Conservation (phyloP, 2,888 invertebrate genomes). For the Epistrophe eligans region DNA sequence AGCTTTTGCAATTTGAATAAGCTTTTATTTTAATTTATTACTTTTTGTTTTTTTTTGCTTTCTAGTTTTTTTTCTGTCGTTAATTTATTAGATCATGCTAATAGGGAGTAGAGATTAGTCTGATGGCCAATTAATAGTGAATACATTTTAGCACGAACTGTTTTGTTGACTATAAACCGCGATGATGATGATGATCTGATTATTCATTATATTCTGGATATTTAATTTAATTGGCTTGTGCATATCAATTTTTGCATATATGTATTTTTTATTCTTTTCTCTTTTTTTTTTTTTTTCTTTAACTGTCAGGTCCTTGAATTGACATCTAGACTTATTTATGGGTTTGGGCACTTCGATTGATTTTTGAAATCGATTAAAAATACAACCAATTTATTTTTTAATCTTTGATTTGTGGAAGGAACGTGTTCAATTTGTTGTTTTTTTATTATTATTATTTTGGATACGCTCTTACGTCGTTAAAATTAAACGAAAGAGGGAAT, state of each 20-base stretch:
- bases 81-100: slow-evolving; percentile 68
- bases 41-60: slow-evolving; percentile 1
- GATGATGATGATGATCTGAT: slow-evolving; percentile 44
- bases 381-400: slow-evolving; percentile 8
- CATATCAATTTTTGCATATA: slow-evolving; percentile 44
- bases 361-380: slow-evolving; percentile 19
- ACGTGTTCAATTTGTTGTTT: background rate
- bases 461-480: background rate
- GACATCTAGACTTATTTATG: slow-evolving; percentile 46
- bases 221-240: slow-evolving; percentile 60
- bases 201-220: slow-evolving; percentile 57
- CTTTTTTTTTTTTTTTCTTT: background rate
- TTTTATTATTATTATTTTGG: background rate
- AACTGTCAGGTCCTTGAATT: slow-evolving; percentile 53
- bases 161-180: slow-evolving; percentile 10
- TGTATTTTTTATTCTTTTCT: background rate
- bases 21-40: slow-evolving; percentile 2
- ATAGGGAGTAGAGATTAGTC: slow-evolving; percentile 61
- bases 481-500: background rate
- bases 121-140: slow-evolving; percentile 68
- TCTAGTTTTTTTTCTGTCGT: slow-evolving; percentile 16
- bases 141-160: slow-evolving; percentile 56
- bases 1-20: slow-evolving; percentile 46
- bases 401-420: background rate
- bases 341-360: slow-evolving; percentile 10